phyloP scores from a whole-genome alignment of 2,797 vertebrate species.

The Lacerta bilineata region DNA sequence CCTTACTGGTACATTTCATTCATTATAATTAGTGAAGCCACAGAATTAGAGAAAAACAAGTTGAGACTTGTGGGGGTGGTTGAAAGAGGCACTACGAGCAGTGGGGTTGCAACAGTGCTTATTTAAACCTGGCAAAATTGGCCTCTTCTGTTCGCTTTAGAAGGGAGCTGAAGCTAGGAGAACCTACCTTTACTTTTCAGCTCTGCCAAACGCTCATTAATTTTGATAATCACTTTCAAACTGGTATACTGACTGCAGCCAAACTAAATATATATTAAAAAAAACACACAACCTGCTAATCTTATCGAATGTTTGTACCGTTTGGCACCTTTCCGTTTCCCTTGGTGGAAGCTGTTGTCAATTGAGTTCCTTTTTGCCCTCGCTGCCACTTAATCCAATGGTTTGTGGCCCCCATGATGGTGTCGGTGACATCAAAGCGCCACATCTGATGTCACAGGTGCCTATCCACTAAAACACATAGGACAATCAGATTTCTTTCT shows the following conservation, averaged over 20 bases:
- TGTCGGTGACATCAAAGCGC: background rate
- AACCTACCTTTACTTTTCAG: background rate
- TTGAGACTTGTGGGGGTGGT: background rate
- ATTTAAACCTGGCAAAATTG: background rate
- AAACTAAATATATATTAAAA: slow-evolving; percentile 16
- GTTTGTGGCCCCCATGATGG: background rate
- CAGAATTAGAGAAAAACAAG: slow-evolving; percentile 6
- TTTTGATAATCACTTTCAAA: slow-evolving; percentile 1
- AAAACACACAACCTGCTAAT: background rate
- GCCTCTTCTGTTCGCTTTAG: background rate
- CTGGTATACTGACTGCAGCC: background rate
- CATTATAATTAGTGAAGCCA: slow-evolving; percentile 17
- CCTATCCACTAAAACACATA: background rate
- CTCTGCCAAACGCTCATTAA: background rate
- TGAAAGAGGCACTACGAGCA: background rate
- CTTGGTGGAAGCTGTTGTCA: background rate
- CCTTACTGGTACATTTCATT: slow-evolving; percentile 13
- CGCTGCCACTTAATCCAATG: background rate
- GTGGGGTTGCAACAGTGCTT: background rate
- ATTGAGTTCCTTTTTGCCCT: background rate
- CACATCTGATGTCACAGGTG: background rate
- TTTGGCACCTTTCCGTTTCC: background rate
- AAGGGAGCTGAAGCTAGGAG: background rate
- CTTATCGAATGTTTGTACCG: background rate
- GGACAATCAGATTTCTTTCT: background rate